phyloP scores from a whole-genome alignment of 2,113 vertebrate genomes.

The Tachysurus vachellii region DNA sequence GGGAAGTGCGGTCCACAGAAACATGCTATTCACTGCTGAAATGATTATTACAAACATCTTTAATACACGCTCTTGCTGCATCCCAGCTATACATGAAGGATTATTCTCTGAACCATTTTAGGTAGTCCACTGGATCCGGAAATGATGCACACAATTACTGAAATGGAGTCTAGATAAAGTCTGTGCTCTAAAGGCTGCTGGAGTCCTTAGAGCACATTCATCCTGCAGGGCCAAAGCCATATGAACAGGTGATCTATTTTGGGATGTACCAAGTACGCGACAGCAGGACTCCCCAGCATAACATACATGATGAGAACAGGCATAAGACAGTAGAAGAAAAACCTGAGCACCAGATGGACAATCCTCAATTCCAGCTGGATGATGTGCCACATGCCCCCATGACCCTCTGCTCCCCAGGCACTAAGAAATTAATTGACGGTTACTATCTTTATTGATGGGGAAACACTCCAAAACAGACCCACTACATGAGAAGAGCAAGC shows the following conservation, averaged over 20 bases:
- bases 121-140: neutral
- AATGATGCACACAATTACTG: neutral
- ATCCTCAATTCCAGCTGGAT: neutral
- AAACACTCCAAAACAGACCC: neutral
- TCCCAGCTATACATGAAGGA: neutral
- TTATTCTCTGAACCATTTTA: neutral
- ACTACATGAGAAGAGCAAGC: neutral
- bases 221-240: neutral
- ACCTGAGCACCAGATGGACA: neutral
- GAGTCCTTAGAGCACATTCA: neutral
- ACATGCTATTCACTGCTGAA: neutral
- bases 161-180: neutral
- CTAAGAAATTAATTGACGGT: neutral
- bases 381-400: neutral
- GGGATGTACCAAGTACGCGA: neutral
- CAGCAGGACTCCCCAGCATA: neutral
- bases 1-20: neutral
- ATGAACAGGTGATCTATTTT: neutral
- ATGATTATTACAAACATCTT: neutral
- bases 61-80: neutral
- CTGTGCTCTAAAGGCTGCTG: neutral
- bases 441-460: neutral
- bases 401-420: neutral
- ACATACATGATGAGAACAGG: neutral
- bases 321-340: neutral